Evolutionary conservation across 2,888 invertebrate species (phyloP).

Genomic region (Melitaea athalia): DNA sequence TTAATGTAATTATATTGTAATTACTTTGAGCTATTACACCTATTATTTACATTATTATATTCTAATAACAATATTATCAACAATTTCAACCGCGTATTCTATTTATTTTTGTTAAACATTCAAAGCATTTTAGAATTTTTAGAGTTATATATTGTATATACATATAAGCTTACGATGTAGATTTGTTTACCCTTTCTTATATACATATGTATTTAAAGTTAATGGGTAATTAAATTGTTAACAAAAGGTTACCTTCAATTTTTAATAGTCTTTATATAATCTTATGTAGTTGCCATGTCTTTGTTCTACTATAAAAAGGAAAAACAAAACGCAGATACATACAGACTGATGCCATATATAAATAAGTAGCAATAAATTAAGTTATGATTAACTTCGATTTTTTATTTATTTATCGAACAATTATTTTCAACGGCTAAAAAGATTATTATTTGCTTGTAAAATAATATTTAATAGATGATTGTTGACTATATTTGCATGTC

Average conservation of each 20-base stretch:
- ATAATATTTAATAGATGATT: no score
- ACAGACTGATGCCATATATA: no score
- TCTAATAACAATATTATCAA: conserved; percentile 8
- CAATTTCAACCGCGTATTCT: background rate
- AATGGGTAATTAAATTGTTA: background rate
- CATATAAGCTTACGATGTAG: background rate
- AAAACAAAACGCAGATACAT: background rate
- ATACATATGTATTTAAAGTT: background rate
- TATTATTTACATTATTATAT: conserved; percentile 3
- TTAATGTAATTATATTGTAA: background rate
- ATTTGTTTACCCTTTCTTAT: background rate
- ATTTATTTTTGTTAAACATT: background rate
- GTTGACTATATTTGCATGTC: no score
- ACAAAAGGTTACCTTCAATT: background rate
- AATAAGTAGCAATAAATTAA: no score
- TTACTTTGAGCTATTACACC: background rate
- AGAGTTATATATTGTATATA: background rate
- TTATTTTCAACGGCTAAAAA: no score
- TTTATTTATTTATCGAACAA: no score
- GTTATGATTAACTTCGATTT: no score
- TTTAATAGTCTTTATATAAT: background rate
- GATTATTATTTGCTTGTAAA: no score
- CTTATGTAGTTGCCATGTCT: background rate
- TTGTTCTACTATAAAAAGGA: background rate
- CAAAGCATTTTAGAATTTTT: background rate